Evolutionary conservation across 2,113 vertebrate genomes (phyloP), one percentile per base, ranked within the genome.

Genomic region (Chaetorhynchus papuensis): DNA sequence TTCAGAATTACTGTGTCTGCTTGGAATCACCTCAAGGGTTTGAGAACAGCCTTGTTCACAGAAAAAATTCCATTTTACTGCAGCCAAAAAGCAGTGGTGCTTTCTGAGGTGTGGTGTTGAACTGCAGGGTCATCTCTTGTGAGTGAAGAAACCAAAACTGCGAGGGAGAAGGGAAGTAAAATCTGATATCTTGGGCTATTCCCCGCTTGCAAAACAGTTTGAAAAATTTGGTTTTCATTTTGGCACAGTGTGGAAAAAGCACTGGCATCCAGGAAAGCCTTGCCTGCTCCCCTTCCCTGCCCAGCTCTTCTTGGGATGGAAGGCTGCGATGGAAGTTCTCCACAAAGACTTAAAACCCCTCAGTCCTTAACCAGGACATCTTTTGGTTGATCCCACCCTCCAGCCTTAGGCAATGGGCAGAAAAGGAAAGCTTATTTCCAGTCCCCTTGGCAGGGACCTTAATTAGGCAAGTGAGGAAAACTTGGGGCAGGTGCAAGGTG

Each of bases 121-220:
- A 49, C 33, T 78, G 9, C 21, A 15, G 4, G 8, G 52, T 37
- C 44, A 30, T 49, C 89, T 69, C 65, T 70, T 30, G n/a, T 21
- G 15, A 68, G 11, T 19, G 35, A 69, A 87, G 24, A 89, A 87
- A 64, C 11, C 13, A 47, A 95, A 87, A 63, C 6, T 8, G 12
- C 0, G 1, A 12, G 15, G 7, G 13, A 28, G 5, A 27, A 8
- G 2, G 6, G 5, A 10, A 31, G 37, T 13, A 68, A 60, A 89
- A 49, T 0, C 3, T 6, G 10, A 3, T 49, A 12, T 39, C 54
- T 60, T 33, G 6, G 5, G 30, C 28, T 76, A 27, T 33, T 65
- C 15, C 24, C 5, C 7, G 7, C 65, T 81, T 44, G 5, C 18
- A 84, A 61, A 84, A 28, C 13, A 30, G 7, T 63, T 80, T 44